Conservation (phyloP, 2,797 vertebrate genomes). For the Zalophus californianus region DNA sequence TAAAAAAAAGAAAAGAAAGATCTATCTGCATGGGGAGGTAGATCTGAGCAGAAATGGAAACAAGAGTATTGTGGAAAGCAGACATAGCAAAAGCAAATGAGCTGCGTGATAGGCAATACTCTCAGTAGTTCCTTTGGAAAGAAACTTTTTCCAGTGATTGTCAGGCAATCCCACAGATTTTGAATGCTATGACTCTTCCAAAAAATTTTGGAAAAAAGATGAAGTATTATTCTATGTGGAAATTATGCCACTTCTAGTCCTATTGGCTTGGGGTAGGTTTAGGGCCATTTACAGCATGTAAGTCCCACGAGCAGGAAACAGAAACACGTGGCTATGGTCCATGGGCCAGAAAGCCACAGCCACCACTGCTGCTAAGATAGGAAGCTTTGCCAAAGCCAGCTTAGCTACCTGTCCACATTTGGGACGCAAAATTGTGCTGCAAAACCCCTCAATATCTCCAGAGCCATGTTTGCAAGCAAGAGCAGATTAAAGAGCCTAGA, state of each 20-base stretch:
- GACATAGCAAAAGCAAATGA: neutral
- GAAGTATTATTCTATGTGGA: neutral
- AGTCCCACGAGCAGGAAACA: neutral
- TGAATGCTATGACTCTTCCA: neutral
- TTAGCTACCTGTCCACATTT: neutral
- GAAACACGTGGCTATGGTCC: neutral
- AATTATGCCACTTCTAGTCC: neutral
- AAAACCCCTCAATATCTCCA: neutral
- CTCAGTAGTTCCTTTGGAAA: neutral
- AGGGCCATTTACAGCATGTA: neutral
- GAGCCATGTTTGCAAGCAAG: neutral
- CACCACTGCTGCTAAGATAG: neutral
- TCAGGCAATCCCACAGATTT: neutral
- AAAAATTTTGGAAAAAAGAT: neutral
- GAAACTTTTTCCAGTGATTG: neutral
- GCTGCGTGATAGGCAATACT: neutral
- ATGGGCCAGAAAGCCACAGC: neutral
- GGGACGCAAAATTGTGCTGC: neutral
- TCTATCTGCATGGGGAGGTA: neutral
- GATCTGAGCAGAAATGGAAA: neutral
- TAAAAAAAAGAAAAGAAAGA: neutral
- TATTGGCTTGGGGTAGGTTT: neutral
- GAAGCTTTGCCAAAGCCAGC: neutral
- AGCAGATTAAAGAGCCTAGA: neutral
- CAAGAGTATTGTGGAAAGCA: neutral